These are phyloP conservation scores for Pandemis corylana DNA, from an alignment of 2,888 invertebrate species.

Conservation along the genomic window DNA sequence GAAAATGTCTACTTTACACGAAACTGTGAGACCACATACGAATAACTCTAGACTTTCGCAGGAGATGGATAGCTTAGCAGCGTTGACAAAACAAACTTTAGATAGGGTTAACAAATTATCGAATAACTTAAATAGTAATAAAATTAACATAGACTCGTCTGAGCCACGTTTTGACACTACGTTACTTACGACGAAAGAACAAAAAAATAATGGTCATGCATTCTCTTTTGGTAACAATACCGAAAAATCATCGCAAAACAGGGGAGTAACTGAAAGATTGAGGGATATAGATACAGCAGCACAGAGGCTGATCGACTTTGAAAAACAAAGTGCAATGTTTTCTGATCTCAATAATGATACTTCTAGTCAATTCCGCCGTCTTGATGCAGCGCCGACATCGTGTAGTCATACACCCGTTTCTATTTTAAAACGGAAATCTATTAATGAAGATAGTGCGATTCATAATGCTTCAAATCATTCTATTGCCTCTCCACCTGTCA, in stretches of 20 bases:
- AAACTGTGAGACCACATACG: constrained; percentile 74
- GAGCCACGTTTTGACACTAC: constrained; percentile 66
- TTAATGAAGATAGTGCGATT: constrained; percentile 81
- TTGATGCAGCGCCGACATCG: constrained; percentile 70
- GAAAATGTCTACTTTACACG: constrained; percentile 79
- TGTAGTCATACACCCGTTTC: constrained; percentile 85
- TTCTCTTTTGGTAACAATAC: constrained; percentile 70
- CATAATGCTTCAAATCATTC: constrained; percentile 81
- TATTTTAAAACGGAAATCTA: constrained; percentile 88
- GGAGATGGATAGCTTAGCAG: constrained; percentile 87
- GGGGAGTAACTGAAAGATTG: constrained; percentile 79
- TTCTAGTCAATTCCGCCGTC: constrained; percentile 82
- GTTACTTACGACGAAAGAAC: constrained; percentile 69
- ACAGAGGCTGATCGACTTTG: constrained; percentile 83
- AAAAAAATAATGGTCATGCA: constrained; percentile 66
- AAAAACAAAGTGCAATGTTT: constrained; percentile 84
- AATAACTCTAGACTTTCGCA: constrained; percentile 79
- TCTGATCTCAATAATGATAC: constrained; percentile 82
- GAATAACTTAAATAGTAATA: constrained; percentile 82
- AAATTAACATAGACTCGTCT: constrained; percentile 72
- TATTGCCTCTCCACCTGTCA: constrained; percentile 88
- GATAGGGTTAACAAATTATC: constrained; percentile 88
- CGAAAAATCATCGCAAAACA: constrained; percentile 63
- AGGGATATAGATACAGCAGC: constrained; percentile 82
- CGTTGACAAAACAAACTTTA: constrained; percentile 87